These are phyloP conservation scores for Platorchestia sp. DNA, from an alignment of 1,140 invertebrate genomes.

Conservation along the genomic window DNA sequence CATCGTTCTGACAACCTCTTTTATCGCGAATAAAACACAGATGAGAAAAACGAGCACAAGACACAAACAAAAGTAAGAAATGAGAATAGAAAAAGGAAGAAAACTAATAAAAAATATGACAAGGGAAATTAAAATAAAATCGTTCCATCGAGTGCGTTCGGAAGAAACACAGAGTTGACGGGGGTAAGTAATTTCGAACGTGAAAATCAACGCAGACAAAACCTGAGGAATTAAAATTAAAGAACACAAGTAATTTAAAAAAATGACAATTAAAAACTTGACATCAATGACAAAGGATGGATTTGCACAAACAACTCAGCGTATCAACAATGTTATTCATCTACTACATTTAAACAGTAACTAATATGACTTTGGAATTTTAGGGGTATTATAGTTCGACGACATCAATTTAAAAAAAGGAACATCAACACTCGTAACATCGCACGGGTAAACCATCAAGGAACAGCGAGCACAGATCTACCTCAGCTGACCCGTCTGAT, in stretches of 20 bases:
- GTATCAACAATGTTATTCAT: background rate
- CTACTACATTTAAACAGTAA: background rate
- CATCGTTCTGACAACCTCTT: no score
- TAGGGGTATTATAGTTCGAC: background rate
- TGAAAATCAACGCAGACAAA: background rate
- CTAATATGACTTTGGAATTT: background rate
- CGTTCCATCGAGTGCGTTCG: no score
- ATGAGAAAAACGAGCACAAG: background rate
- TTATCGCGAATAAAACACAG: no score
- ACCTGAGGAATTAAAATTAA: background rate
- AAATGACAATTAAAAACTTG: background rate
- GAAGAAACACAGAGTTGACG: background rate
- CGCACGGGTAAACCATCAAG: background rate
- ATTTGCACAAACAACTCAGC: background rate
- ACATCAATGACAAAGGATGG: background rate
- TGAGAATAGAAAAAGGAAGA: background rate
- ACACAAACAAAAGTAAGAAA: background rate
- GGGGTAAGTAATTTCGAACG: background rate
- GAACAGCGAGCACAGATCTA: background rate
- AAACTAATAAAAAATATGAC: background rate
- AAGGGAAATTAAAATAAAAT: background rate
- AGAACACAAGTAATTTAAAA: background rate
- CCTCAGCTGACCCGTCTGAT: background rate
- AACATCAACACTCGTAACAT: background rate
- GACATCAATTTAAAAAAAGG: background rate